Base-by-base conservation (phyloP, 2,797 vertebrate genomes). In the Darevskia mixta region DNA sequence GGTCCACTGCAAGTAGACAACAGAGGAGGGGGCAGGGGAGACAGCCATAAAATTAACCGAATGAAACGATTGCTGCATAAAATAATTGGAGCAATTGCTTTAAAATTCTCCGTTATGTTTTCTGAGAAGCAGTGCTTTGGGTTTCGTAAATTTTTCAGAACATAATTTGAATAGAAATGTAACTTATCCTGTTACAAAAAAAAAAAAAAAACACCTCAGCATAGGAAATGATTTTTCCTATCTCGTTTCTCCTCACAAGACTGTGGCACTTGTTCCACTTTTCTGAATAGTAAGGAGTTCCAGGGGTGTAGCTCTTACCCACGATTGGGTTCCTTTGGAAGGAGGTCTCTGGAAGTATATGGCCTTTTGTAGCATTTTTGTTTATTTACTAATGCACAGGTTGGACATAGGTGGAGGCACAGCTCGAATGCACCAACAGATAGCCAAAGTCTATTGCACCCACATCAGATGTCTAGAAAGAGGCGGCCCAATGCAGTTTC, bases 1-100 rank as follows among this genome's bases (percentile, higher is more conserved):
- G 81, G 6, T 11, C 91, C 90, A 29, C 84, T 79, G 79, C 72
- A 86, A 71, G 83, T 72, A 61, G 64, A 64, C 38, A 55, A 55
- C 80, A 66, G 69, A 45, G 29, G 35, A 17, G 29, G n/a, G 61
- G 64, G 49, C 20, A 61, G 29, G 35, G 29, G 72, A 49, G 64
- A 17, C 43, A 79, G 18, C 27, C 35, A 81, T 69, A 58, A 82
- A 89, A 86, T 75, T 43, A 81, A 76, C 32, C 17, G 43, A 87
- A 85, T 49, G 71, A 67, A 81, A 81, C 61, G 25, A 80, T 79
- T 89, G 43, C n/a, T 64, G 72, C 81, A 23, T 64, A 64, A 64
- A 64, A 64, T 64, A 64, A 81, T 75, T 58, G 71, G 41, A 85
- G 23, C 32, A 81, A 69, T 76, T 85, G 8, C 82, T 82, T 85